Percentiles rank a stretch among this genome's conserved stretches.
Evolutionary conservation across 2,888 invertebrate genomes (phyloP).

Genomic region (Myathropa florea): DNA sequence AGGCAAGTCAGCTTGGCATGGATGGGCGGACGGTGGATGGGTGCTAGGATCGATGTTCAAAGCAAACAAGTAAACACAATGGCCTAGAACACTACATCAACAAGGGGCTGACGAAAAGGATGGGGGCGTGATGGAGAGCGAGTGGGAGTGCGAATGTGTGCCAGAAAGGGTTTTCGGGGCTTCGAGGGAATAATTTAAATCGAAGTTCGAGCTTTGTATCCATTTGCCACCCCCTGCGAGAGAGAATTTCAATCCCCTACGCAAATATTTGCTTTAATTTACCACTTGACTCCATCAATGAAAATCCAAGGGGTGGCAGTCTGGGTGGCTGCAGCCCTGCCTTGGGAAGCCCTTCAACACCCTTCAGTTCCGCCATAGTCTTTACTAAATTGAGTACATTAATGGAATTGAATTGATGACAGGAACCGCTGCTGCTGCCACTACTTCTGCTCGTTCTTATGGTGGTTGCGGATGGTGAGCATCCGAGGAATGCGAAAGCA

Average conservation of each 20-base stretch:
- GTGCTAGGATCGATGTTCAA: conserved; percentile 30
- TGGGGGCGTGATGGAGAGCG: neutral
- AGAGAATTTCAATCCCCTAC: conserved; percentile 19
- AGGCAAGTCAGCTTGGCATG: neutral
- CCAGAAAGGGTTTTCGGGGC: conserved; percentile 8
- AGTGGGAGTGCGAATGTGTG: neutral
- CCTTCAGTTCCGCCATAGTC: conserved; percentile 35
- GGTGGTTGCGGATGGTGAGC: too few relatives aligned
- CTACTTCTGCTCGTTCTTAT: neutral
- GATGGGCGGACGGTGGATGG: neutral
- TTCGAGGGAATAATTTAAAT: conserved; percentile 37
- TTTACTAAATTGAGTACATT: conserved; percentile 50
- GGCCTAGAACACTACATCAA: conserved; percentile 25
- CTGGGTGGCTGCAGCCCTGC: neutral
- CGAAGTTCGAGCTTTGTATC: conserved; percentile 22
- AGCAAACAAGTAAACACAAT: conserved; percentile 45
- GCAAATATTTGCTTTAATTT: conserved; percentile 60
- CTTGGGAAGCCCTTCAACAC: conserved; percentile 4
- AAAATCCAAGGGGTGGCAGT: neutral
- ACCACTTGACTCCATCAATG: conserved; percentile 53
- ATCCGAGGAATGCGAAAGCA: neutral
- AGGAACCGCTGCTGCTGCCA: conserved; percentile 2
- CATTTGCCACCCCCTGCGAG: neutral
- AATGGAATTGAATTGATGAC: conserved; percentile 57
- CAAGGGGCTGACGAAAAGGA: neutral